Evolutionary conservation across 2,113 vertebrate species (phyloP).

Genomic region (Tylochromis polylepis): DNA sequence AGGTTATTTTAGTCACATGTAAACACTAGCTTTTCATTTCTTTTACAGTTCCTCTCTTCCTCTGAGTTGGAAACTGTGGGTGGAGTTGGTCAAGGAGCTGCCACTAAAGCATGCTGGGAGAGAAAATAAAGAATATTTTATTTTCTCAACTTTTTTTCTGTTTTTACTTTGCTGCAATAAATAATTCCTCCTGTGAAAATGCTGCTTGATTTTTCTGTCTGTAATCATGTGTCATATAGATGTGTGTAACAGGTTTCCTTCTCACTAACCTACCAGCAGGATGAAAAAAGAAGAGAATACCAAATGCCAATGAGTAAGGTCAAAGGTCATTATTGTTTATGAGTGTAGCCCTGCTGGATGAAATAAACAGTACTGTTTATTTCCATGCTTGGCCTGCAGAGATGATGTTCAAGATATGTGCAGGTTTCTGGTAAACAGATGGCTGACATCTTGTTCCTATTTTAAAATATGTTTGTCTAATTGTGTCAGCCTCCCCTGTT

Average conservation of each 20-base stretch:
- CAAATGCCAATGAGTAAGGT: not conserved
- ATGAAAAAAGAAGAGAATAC: not conserved
- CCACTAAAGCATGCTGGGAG: not conserved
- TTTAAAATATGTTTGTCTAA: not conserved
- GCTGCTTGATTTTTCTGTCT: not conserved
- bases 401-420: not conserved
- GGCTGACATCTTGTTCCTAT: not conserved
- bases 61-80: not conserved
- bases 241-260: not conserved
- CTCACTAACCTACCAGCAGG: not conserved
- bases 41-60: not conserved
- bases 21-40: not conserved
- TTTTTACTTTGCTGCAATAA: not conserved
- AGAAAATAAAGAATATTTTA: not conserved
- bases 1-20: not conserved
- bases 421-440: not conserved
- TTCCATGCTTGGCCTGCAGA: not conserved
- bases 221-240: not conserved
- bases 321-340: slow-evolving; percentile 18
- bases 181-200: not conserved
- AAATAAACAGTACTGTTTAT: not conserved
- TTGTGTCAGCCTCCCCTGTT: not conserved
- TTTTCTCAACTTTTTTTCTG: not conserved
- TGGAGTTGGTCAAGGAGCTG: not conserved
- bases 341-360: not conserved